phyloP scores from a whole-genome alignment of 2,113 vertebrate species.

The Callipepla squamata region DNA sequence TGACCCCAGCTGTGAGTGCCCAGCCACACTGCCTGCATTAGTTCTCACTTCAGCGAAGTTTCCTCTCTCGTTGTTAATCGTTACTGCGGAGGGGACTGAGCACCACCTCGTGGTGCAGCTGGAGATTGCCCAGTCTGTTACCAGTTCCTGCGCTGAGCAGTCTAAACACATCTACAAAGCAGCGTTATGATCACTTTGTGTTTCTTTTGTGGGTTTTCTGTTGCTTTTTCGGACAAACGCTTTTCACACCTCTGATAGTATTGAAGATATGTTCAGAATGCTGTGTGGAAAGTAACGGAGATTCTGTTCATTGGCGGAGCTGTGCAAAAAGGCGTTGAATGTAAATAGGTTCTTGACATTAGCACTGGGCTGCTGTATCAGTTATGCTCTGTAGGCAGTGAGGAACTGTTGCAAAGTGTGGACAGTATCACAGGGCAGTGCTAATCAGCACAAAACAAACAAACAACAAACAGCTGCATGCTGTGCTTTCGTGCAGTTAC shows the following conservation, averaged over 20 bases:
- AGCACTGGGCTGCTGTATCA: fast-evolving
- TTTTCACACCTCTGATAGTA: neutral
- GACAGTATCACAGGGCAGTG: neutral
- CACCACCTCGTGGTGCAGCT: slow-evolving; percentile 44
- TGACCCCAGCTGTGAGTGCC: neutral
- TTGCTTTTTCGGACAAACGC: neutral
- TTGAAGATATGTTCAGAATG: neutral
- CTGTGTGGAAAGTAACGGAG: neutral
- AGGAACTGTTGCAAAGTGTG: neutral
- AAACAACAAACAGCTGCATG: fast-evolving
- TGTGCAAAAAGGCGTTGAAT: neutral
- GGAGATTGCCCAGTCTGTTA: neutral
- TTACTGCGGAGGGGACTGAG: neutral
- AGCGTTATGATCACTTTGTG: fast-evolving
- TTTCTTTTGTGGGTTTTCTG: neutral
- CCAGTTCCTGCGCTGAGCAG: neutral
- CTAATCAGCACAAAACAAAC: neutral
- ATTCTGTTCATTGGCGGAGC: neutral
- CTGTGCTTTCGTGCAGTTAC: neutral
- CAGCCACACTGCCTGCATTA: neutral
- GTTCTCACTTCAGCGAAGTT: neutral
- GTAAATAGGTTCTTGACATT: neutral
- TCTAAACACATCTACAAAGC: neutral
- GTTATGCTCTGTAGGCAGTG: neutral
- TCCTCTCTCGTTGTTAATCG: neutral